Conservation (phyloP, 2,888 invertebrate genomes). For the Drosophila macrospina region DNA sequence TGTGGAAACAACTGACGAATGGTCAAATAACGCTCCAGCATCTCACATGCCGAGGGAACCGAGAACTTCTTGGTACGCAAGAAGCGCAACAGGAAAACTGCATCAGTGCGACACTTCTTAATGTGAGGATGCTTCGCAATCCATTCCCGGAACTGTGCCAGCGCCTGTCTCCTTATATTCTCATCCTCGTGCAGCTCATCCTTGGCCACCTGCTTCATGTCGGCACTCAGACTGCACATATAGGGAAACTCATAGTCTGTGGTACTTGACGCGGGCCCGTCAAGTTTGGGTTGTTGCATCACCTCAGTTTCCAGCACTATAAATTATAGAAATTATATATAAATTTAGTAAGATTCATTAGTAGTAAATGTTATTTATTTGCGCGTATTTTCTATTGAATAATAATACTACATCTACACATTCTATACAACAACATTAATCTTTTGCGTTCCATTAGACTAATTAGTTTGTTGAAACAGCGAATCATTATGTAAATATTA, state of each 20-base stretch:
- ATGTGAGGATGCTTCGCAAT: conserved; percentile 93
- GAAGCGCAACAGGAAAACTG: conserved; percentile 93
- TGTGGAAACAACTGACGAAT: conserved; percentile 93
- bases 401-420: not conserved
- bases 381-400: not conserved
- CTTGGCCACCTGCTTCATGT: conserved; percentile 88
- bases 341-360: conserved; percentile 2
- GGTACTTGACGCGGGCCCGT: conserved; percentile 73
- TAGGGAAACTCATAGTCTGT: conserved; percentile 83
- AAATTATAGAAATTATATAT: conserved; percentile 28
- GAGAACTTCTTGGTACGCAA: conserved; percentile 95
- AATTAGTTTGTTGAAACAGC: too few species aligned
- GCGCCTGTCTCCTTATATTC: conserved; percentile 89
- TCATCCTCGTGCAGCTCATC: conserved; percentile 93
- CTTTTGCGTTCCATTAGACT: not conserved
- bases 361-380: not conserved
- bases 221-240: conserved; percentile 81
- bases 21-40: conserved; percentile 94
- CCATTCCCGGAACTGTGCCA: conserved; percentile 93
- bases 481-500: too few species aligned
- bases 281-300: conserved; percentile 79
- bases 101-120: conserved; percentile 92
- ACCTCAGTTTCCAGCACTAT: conserved; percentile 85
- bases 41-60: conserved; percentile 93
- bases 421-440: not conserved